Evolutionary conservation across 2,113 vertebrate genomes (phyloP).

Genomic region (Genyomyrus donnyi): DNA sequence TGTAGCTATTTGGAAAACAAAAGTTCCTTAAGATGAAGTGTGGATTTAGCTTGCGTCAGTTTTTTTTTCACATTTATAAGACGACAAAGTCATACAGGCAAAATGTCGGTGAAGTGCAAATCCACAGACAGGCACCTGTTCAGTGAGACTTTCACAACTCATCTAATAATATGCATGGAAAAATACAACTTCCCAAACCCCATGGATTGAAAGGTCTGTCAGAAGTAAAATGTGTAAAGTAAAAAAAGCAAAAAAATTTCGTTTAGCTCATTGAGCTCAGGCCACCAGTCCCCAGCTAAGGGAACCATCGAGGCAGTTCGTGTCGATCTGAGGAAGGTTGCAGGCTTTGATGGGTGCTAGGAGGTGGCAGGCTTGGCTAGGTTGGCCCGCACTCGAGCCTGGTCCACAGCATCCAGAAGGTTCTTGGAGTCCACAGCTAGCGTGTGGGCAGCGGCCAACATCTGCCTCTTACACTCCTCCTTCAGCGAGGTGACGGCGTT

Average conservation of each 20-base stretch:
- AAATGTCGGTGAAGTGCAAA: neutral
- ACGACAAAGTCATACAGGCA: neutral
- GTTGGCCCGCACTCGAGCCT: constrained; percentile 77
- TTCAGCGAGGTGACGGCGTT: constrained; percentile 83
- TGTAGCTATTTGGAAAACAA: neutral
- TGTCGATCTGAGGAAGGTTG: neutral
- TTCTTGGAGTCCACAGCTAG: constrained; percentile 94
- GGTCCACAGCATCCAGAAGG: constrained; percentile 87
- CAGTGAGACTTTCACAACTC: neutral
- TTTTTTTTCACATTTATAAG: neutral
- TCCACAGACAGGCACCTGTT: neutral
- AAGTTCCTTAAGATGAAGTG: neutral
- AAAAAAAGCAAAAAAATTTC: neutral
- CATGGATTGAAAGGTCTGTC: neutral
- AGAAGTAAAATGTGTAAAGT: neutral
- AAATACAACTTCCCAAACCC: neutral
- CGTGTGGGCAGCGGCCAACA: constrained; percentile 82
- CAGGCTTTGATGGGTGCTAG: constrained; percentile 14
- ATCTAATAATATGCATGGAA: neutral
- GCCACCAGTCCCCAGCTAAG: neutral
- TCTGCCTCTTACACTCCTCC: constrained; percentile 86
- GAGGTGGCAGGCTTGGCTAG: constrained; percentile 61
- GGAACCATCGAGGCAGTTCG: neutral
- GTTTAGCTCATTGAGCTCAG: neutral
- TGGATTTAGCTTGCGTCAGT: neutral